Evolutionary conservation across 2,797 vertebrate species (phyloP), one percentile per base, ranked within the genome.

Genomic region (Mormyrops boulengeri): DNA sequence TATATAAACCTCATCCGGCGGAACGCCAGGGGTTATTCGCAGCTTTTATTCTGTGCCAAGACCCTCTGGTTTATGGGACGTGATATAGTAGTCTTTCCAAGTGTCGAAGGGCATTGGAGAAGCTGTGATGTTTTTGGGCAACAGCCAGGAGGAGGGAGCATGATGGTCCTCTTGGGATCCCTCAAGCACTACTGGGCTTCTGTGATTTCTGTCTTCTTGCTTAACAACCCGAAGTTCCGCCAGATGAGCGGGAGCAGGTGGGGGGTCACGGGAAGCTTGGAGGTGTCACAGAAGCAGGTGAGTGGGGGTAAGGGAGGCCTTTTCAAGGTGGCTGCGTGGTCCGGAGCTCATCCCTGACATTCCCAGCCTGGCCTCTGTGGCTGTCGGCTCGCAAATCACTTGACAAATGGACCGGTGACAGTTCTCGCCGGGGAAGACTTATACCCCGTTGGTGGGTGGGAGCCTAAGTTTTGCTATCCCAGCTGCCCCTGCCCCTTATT

Each of bases 21-120:
- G 47, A 73, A 87, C 69, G 89, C 55, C 91, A 92, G 88, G 89
- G 73, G 89, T 89, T 90, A 89, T 88, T 90, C 89, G 73, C 47
- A n/a, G 41, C 52, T 52, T 47, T 66, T 87, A 62, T 52, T 88
- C 62, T 41, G 44, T 87, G 49, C 50, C 50, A 73, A 47, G 62
- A 62, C 89, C 85, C 49, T 73, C 60, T 41, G 17, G 12, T 87
- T 87, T 87, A 87, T 57, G 30, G 85, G 52, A 87, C 12, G 53
- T 57, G 62, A 17, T 47, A 73, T 60, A 47, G 57, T 66, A 88
- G 44, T n/a, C 38, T 50, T 41, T 49, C 26, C 57, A 88, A 88
- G 41, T 26, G 52, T 52, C 52, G 85, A 53, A 60, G 62, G 52
- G 62, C 82, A 41, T 22, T 89, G 80, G 77, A 49, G 57, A 49